Evolutionary conservation across 2,888 invertebrate genomes (phyloP).

Genomic region (Apamea anceps): DNA sequence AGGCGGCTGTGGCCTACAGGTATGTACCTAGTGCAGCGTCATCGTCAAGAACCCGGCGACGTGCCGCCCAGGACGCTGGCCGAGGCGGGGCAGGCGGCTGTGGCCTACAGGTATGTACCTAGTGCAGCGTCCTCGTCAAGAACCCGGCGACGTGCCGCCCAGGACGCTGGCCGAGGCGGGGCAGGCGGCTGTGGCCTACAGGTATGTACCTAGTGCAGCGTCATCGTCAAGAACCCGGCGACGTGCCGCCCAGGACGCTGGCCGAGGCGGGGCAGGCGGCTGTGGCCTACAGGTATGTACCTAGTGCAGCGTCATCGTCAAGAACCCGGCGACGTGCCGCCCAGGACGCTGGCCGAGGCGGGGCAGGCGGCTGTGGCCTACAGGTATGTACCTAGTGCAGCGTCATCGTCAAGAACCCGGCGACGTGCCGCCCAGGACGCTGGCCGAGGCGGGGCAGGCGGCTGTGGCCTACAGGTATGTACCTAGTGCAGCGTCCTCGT

Average conservation of each 20-base stretch:
- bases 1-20: slow-evolving; percentile 88
- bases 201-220: background rate
- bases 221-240: slow-evolving; percentile 95
- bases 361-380: slow-evolving; percentile 92
- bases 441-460: slow-evolving; percentile 98
- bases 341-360: slow-evolving; percentile 98
- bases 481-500: slow-evolving; percentile 87
- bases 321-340: slow-evolving; percentile 95
- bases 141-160: slow-evolving; percentile 95
- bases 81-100: slow-evolving; percentile 97
- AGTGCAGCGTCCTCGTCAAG: slow-evolving; percentile 92
- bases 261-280: slow-evolving; percentile 98
- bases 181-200: slow-evolving; percentile 90
- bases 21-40: slow-evolving; percentile 74
- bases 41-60: slow-evolving; percentile 94
- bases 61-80: slow-evolving; percentile 98
- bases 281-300: slow-evolving; percentile 39
- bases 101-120: slow-evolving; percentile 36
- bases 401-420: slow-evolving; percentile 95
- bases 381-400: background rate
- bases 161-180: slow-evolving; percentile 99
- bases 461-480: slow-evolving; percentile 47
- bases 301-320: slow-evolving; percentile 91
- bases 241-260: slow-evolving; percentile 97
- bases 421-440: slow-evolving; percentile 96